Conservation (phyloP, 2,113 vertebrate genomes). For the Corythornis vintsioides region DNA sequence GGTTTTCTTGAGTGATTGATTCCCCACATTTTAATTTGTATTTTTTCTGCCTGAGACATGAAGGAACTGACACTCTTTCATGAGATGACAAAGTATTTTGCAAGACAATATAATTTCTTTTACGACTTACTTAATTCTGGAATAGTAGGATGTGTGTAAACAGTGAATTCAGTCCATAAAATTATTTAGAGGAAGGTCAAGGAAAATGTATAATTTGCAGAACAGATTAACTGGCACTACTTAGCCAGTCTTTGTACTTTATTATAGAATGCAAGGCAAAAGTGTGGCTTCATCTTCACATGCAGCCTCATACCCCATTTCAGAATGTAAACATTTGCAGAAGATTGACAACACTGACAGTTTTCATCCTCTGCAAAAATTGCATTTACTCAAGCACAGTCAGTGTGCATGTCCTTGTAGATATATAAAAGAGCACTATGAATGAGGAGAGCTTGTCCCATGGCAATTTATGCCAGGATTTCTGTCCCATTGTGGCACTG, state of each 20-base stretch:
- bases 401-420: constrained; percentile 58
- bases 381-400: constrained; percentile 54
- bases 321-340: constrained; percentile 58
- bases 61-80: not conserved
- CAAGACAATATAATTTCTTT: not conserved
- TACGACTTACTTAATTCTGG: not conserved
- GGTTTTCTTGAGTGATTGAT: not conserved
- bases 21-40: not conserved
- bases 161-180: not conserved
- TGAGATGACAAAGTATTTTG: not conserved
- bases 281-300: not conserved
- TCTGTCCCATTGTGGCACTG: constrained; percentile 57
- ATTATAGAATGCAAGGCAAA: not conserved
- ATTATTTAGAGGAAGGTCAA: not conserved
- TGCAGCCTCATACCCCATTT: constrained; percentile 54
- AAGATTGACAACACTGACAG: constrained; percentile 53
- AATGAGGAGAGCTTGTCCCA: constrained; percentile 72
- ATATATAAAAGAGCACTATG: constrained; percentile 51
- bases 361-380: constrained; percentile 58
- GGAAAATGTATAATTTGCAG: not conserved
- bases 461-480: constrained; percentile 63
- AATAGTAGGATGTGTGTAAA: not conserved
- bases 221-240: not conserved
- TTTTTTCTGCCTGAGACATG: not conserved
- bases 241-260: not conserved